Evolutionary conservation across 2,113 vertebrate genomes (phyloP).

Genomic region (Axis porcinus): DNA sequence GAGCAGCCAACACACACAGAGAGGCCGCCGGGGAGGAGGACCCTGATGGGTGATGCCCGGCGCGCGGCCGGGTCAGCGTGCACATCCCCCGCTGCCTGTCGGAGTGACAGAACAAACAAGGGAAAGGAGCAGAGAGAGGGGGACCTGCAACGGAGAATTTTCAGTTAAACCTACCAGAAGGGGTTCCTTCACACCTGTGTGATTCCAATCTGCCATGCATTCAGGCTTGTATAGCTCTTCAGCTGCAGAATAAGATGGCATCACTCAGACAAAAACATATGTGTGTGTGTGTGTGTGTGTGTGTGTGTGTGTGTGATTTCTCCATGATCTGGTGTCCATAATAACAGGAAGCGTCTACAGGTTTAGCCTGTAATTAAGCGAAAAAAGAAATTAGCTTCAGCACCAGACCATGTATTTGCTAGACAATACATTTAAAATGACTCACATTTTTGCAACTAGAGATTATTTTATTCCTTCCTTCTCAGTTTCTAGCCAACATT

Average conservation of each 20-base stretch:
- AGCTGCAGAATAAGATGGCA: neutral
- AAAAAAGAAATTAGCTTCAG: neutral
- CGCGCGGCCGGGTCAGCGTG: neutral
- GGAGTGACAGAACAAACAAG: slow-evolving; percentile 45
- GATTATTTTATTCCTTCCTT: neutral
- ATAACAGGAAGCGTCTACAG: neutral
- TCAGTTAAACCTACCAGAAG: slow-evolving; percentile 54
- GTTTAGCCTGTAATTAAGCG: neutral
- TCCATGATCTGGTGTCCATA: neutral
- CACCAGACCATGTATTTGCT: neutral
- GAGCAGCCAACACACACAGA: slow-evolving; percentile 67
- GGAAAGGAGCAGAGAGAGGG: slow-evolving; percentile 54
- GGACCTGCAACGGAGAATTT: neutral
- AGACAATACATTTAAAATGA: neutral
- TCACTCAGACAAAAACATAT: neutral
- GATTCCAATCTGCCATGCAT: slow-evolving; percentile 15
- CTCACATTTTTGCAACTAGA: neutral
- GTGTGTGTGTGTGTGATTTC: neutral
- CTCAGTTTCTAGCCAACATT: neutral
- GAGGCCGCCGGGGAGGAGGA: slow-evolving; percentile 66
- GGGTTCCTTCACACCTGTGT: slow-evolving; percentile 48
- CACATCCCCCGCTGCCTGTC: slow-evolving; percentile 59
- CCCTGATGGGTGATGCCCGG: slow-evolving; percentile 42
- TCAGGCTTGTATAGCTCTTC: neutral
- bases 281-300: no score